Evolutionary conservation across 2,888 invertebrate genomes (phyloP).

Genomic region (Cryptocheilus praepositus): DNA sequence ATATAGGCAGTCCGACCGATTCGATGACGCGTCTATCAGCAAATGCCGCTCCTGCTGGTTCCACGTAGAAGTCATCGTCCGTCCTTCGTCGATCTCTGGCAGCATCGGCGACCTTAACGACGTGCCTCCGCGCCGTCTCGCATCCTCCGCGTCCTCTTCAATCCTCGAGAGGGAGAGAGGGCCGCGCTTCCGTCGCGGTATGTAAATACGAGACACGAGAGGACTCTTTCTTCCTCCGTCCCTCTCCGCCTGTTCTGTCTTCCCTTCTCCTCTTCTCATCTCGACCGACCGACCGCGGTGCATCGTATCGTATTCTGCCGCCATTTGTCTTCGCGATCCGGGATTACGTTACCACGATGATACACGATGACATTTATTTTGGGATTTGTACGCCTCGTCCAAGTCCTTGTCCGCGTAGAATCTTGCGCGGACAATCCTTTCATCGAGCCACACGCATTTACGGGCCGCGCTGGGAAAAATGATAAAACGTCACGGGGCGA

Average conservation of each 20-base stretch:
- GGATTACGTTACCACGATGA: slow-evolving; percentile 66
- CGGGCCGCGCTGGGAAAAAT: neutral
- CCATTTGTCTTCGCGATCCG: slow-evolving; percentile 65
- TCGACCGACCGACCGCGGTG: slow-evolving; percentile 48
- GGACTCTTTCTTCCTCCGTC: slow-evolving; percentile 33
- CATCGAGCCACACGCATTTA: neutral
- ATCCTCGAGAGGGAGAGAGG: slow-evolving; percentile 39
- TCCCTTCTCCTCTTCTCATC: slow-evolving; percentile 27
- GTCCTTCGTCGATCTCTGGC: slow-evolving; percentile 61
- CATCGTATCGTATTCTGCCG: slow-evolving; percentile 65
- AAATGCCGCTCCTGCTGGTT: slow-evolving; percentile 38
- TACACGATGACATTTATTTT: slow-evolving; percentile 65
- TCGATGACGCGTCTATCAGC: neutral
- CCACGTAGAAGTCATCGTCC: slow-evolving; percentile 61
- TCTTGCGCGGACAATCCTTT: slow-evolving; percentile 1
- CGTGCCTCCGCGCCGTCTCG: slow-evolving; percentile 35
- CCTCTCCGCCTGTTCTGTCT: neutral
- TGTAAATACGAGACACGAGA: slow-evolving; percentile 57
- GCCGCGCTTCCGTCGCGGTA: slow-evolving; percentile 40
- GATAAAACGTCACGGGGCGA: no score
- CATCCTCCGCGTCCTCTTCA: slow-evolving; percentile 30
- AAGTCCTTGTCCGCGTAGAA: neutral
- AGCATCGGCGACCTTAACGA: slow-evolving; percentile 56
- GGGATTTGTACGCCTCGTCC: slow-evolving; percentile 55
- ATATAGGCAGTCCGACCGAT: neutral